These are phyloP conservation scores for Pachymerium ferrugineum DNA, from an alignment of 2,888 invertebrate genomes.

Conservation along the genomic window DNA sequence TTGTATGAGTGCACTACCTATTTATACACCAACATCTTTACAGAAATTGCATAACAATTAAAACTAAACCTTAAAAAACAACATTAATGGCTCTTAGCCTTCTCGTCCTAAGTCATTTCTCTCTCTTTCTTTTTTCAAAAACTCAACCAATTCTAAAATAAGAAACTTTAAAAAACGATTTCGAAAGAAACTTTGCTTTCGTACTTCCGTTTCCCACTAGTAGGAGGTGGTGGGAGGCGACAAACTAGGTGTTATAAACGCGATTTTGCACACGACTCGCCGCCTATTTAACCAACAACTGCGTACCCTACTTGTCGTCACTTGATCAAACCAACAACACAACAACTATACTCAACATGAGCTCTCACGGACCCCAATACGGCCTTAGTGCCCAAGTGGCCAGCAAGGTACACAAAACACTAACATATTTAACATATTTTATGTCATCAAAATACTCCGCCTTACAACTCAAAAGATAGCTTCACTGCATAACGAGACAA, in stretches of 20 bases:
- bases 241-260: not conserved
- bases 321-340: too few relatives aligned
- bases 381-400: constrained; percentile 36
- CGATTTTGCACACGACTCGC: not conserved
- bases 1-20: too few relatives aligned
- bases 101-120: too few relatives aligned
- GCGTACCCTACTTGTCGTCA: too few relatives aligned
- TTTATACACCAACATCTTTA: too few relatives aligned
- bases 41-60: too few relatives aligned
- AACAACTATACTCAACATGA: constrained; percentile 20
- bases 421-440: not conserved
- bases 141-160: too few relatives aligned
- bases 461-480: not conserved
- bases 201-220: not conserved
- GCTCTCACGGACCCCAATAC: constrained; percentile 34
- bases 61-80: too few relatives aligned
- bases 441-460: not conserved
- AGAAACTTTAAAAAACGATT: not conserved
- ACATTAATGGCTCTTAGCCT: too few relatives aligned
- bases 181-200: not conserved
- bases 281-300: not conserved
- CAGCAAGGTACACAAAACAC: constrained; percentile 33
- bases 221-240: not conserved
- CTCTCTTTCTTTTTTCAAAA: too few relatives aligned
- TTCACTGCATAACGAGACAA: not conserved